phyloP scores from a whole-genome alignment of 64 coral and sea anemone genomes.

The Stichodactyla helianthus region DNA sequence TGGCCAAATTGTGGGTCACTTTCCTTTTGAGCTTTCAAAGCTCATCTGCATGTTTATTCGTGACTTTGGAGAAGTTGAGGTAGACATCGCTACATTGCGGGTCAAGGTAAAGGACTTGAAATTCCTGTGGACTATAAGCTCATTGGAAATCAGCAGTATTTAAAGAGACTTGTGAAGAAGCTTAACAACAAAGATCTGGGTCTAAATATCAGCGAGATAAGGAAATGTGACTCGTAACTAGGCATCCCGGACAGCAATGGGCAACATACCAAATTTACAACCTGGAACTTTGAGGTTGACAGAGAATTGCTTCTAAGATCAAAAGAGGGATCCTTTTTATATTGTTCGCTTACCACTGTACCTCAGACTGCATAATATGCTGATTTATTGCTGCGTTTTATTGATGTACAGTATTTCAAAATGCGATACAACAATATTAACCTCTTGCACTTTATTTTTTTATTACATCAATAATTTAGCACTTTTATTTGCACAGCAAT shows the following conservation, averaged over 20 bases:
- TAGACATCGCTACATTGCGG: slow-evolving; percentile 55
- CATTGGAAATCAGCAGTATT: slow-evolving; percentile 59
- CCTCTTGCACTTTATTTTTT: no score
- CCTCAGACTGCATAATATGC: no score
- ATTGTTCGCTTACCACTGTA: no score
- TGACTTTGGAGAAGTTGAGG: slow-evolving; percentile 60
- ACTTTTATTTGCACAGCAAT: no score
- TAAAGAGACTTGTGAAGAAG: slow-evolving; percentile 55
- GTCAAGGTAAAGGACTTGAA: slow-evolving; percentile 45
- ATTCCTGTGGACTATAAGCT: slow-evolving; percentile 53
- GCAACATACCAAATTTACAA: no score
- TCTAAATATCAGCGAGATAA: slow-evolving; percentile 61
- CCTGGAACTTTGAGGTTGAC: no score
- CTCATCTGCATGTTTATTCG: slow-evolving; percentile 65
- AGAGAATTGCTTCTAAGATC: no score
- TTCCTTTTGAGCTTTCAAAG: slow-evolving; percentile 58
- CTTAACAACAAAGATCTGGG: slow-evolving; percentile 57
- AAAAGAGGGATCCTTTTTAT: no score
- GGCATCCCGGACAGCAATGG: background rate
- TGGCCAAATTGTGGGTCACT: slow-evolving; percentile 60
- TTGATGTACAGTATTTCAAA: no score
- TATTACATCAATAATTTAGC: no score
- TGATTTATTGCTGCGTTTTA: no score
- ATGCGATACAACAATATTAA: no score
- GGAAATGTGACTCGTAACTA: slow-evolving; percentile 68